Base-by-base conservation (phyloP, 2,113 vertebrate genomes). In the Hoplias malabaricus region DNA sequence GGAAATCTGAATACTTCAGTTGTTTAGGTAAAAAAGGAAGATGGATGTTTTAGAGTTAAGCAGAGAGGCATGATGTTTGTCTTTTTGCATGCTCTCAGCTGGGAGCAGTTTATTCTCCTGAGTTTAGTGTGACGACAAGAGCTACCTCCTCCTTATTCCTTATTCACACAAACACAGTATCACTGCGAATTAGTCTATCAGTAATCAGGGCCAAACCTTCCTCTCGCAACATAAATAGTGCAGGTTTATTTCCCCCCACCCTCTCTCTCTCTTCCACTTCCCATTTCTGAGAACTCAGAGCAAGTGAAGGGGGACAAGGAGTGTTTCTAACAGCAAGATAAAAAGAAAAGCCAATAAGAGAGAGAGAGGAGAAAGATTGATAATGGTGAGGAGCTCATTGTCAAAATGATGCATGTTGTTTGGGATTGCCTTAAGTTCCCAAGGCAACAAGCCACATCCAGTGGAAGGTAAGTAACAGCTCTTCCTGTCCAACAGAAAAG, bases 401-500 rank as follows among this genome's bases (percentile, higher is more conserved):
- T 82, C 81, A 77, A 56, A 80, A 77, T 89, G 82, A 84, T 88
- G 77, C 21, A 8, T 75, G 53, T 85, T 33, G 80, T 90, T 48
- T 84, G 80, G 54, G 78, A 87, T 82, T 90, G 83, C 80, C 88
- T 90, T 81, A 86, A 84, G 84, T 90, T 83, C 75, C 75, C n/a
- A 33, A 13, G 5, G 77, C 86, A 83, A 79, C 33, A 34, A 25
- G 80, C 75, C 54, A 62, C 75, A 70, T 83, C 80, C 80, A 57
- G 79, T 54, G 69, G 84, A 80, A 5, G n/a, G 82, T 86, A 84
- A 88, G 40, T 84, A 56, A 33, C 14, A 48, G 8, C 11, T 43
- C 73, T 11, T 27, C 42, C 13, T 40, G n/a, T n/a, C 69, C 68
- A 27, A 10, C 14, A 12, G 13, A 33, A 1, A 27, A 21, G 21